Percentiles rank a stretch among this genome's conserved stretches.
These are phyloP conservation scores for Eleutherodactylus coqui DNA, from an alignment of 2,797 vertebrate species.

Conservation along the genomic window DNA sequence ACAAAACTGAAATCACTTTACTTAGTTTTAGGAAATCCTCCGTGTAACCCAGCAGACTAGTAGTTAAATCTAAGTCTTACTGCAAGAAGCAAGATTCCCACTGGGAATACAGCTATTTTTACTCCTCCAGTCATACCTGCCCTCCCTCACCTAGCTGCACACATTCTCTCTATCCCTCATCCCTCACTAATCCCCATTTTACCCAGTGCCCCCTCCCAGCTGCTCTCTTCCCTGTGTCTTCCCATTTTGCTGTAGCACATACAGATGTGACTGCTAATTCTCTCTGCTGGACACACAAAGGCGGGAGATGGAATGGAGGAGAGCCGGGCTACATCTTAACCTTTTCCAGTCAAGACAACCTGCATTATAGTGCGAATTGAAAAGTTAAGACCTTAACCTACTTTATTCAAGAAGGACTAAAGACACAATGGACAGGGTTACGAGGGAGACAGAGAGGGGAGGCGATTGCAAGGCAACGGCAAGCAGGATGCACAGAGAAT, in stretches of 20 bases:
- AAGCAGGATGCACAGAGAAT: not conserved
- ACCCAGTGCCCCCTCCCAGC: slow-evolving; percentile 1
- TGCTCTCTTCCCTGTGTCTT: slow-evolving; percentile 37
- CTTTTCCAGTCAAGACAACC: slow-evolving; percentile 13
- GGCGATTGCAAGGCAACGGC: not conserved
- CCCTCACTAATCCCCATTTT: slow-evolving; percentile 6
- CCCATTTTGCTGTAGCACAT: slow-evolving; percentile 46
- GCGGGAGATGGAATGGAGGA: not conserved
- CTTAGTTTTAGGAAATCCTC: not conserved
- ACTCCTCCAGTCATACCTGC: slow-evolving; percentile 57
- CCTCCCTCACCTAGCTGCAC: slow-evolving; percentile 54
- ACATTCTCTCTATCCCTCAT: slow-evolving; percentile 22
- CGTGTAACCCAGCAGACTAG: slow-evolving; percentile 27
- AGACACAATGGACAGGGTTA: not conserved
- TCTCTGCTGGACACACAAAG: slow-evolving; percentile 48
- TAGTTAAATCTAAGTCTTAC: slow-evolving; percentile 53
- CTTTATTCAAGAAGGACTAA: not conserved
- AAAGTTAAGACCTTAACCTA: slow-evolving; percentile 21
- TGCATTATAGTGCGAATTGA: not conserved
- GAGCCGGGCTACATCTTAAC: slow-evolving; percentile 19
- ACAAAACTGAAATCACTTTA: not conserved
- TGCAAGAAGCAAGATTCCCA: slow-evolving; percentile 50
- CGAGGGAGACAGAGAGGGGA: not conserved
- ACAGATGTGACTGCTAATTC: slow-evolving; percentile 59
- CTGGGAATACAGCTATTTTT: slow-evolving; percentile 54